A percentile compares a stretch with the other conserved stretches of the same genome.
Evolutionary conservation across 2,888 invertebrate genomes (phyloP).

Genomic region (Tenthredo mesomela): DNA sequence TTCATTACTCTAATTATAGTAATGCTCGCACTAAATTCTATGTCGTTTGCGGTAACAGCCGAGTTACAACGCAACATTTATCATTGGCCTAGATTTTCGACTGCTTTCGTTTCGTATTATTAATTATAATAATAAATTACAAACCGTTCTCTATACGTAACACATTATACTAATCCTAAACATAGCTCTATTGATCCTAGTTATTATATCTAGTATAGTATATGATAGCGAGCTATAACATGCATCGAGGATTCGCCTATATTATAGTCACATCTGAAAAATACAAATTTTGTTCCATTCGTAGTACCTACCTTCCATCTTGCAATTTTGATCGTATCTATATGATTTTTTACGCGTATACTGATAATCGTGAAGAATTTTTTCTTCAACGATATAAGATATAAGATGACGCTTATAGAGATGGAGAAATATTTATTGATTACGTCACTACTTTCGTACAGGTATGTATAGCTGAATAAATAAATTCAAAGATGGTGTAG

Average conservation of each 20-base stretch:
- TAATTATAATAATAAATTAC: not conserved
- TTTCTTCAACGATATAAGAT: not conserved
- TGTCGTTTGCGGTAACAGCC: not conserved
- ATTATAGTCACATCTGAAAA: not conserved
- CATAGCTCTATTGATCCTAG: not conserved
- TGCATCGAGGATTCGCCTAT: not conserved
- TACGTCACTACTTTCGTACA: not conserved
- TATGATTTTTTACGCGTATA: not conserved
- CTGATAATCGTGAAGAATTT: not conserved
- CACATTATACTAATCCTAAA: slow-evolving; percentile 14
- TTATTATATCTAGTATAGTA: not conserved
- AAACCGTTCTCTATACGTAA: not conserved
- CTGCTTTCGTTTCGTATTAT: not conserved
- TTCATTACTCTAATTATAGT: slow-evolving; percentile 27
- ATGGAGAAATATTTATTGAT: slow-evolving; percentile 23
- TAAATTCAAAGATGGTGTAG: not conserved
- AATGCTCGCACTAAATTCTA: slow-evolving; percentile 11
- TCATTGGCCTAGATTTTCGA: slow-evolving; percentile 10
- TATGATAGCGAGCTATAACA: not conserved
- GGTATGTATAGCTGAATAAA: too few species aligned
- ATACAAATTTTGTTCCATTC: not conserved
- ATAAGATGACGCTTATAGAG: not conserved
- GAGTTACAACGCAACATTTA: not conserved
- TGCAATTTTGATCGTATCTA: not conserved
- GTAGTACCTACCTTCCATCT: not conserved